A percentile compares a stretch with the other conserved stretches of the same genome.
Evolutionary conservation across 2,888 invertebrate genomes (phyloP).

Genomic region (Hoplodrina blanda): DNA sequence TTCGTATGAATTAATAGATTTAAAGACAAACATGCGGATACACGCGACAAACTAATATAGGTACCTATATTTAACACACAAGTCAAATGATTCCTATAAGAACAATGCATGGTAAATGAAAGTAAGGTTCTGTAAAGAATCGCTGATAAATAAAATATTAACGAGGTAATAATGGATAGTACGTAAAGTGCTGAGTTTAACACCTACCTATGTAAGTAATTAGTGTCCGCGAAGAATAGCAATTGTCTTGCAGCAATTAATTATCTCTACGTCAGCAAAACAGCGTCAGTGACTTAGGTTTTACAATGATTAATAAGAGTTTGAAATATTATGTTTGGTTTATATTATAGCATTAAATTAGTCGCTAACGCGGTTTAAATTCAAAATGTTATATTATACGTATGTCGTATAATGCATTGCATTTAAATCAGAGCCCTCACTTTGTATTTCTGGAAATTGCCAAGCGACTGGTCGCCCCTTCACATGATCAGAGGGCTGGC

Average conservation of each 20-base stretch:
- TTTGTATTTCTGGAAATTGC: too few relatives aligned
- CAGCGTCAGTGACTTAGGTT: background rate
- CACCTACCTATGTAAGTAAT: conserved; percentile 23
- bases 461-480: too few relatives aligned
- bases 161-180: conserved; percentile 26
- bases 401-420: too few relatives aligned
- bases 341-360: too few relatives aligned
- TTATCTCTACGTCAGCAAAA: background rate
- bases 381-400: too few relatives aligned
- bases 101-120: conserved; percentile 54
- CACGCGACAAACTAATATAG: too few relatives aligned
- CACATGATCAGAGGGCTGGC: too few relatives aligned
- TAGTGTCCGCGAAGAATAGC: conserved; percentile 12
- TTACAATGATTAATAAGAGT: conserved; percentile 1
- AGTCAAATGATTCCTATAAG: conserved; percentile 33
- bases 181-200: conserved; percentile 29
- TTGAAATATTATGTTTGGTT: too few relatives aligned
- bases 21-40: too few relatives aligned
- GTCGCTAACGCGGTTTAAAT: too few relatives aligned
- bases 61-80: conserved; percentile 1
- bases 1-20: too few relatives aligned
- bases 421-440: too few relatives aligned
- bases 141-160: conserved; percentile 27
- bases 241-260: conserved; percentile 34
- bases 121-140: conserved; percentile 45